Evolutionary conservation across 2,797 vertebrate species (phyloP).

Genomic region (Danio choprae): DNA sequence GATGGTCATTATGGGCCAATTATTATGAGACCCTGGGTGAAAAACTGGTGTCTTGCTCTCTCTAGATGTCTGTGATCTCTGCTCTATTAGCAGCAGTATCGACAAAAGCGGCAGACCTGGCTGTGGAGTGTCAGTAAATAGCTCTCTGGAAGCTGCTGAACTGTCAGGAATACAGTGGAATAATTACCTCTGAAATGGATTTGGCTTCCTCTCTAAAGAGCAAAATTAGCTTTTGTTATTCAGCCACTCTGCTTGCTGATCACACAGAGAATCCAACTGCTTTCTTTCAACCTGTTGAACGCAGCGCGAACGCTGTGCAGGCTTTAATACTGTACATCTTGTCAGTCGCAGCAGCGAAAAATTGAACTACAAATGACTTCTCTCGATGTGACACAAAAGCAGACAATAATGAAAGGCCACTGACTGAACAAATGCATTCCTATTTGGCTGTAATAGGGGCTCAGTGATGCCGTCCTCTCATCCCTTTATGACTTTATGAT

Average conservation of each 20-base stretch:
- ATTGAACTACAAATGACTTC: conserved; percentile 25
- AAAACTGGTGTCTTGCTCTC: conserved; percentile 25
- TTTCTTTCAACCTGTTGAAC: conserved; percentile 31
- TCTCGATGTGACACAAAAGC: conserved; percentile 6
- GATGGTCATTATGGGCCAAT: conserved; percentile 16
- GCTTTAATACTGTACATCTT: conserved; percentile 6
- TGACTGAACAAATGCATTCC: conserved; percentile 33
- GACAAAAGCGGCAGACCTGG: conserved; percentile 47
- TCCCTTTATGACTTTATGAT: conserved; percentile 37
- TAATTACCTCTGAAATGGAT: conserved; percentile 51
- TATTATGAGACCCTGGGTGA: conserved; percentile 22
- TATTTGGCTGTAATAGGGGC: conserved; percentile 34
- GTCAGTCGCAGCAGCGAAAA: neutral
- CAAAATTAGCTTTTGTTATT: conserved; percentile 45
- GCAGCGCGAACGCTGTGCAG: neutral
- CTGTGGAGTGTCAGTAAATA: conserved; percentile 49
- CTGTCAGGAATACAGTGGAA: conserved; percentile 37
- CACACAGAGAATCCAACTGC: conserved; percentile 22
- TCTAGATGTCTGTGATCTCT: conserved; percentile 33
- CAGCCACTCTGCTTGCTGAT: conserved; percentile 15
- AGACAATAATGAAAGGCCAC: conserved; percentile 29
- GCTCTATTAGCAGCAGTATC: conserved; percentile 42
- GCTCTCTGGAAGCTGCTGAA: conserved; percentile 43
- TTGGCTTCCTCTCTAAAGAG: conserved; percentile 34
- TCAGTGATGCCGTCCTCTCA: conserved; percentile 29